These are phyloP conservation scores for Tragelaphus buxtoni DNA, from an alignment of 2,113 vertebrate genomes.

Conservation along the genomic window DNA sequence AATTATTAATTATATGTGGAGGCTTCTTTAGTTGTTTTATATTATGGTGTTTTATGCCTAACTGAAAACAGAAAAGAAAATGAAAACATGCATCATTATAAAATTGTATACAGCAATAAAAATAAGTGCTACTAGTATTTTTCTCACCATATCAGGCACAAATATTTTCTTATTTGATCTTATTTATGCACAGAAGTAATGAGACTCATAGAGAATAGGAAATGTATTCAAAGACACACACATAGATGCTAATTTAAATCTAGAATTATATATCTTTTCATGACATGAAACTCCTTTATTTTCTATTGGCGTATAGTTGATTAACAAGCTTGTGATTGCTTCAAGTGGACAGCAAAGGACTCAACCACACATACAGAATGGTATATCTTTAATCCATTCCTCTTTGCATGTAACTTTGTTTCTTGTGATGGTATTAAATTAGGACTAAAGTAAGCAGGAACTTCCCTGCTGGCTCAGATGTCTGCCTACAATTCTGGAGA, in stretches of 20 bases:
- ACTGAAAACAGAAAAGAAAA: neutral
- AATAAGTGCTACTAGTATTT: neutral
- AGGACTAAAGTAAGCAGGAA: neutral
- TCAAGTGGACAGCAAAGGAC: neutral
- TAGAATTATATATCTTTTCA: neutral
- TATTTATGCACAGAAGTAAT: neutral
- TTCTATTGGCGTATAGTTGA: fast-evolving
- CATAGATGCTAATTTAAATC: neutral
- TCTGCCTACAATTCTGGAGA: neutral
- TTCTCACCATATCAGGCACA: neutral
- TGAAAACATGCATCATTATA: neutral
- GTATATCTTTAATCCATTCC: neutral
- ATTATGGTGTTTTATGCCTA: neutral
- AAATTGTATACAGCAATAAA: neutral
- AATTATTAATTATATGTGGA: neutral
- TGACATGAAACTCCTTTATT: neutral
- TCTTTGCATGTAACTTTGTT: neutral
- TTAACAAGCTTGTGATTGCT: neutral
- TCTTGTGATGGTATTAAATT: neutral
- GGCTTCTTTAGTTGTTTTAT: neutral
- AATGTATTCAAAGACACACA: neutral
- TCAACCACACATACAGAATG: neutral
- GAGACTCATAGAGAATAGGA: neutral
- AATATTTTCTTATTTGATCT: neutral
- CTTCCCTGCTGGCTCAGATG: neutral